Evolutionary conservation across 2,113 vertebrate species (phyloP), one percentile per base, ranked within the genome.

Genomic region (Theristicus caerulescens): DNA sequence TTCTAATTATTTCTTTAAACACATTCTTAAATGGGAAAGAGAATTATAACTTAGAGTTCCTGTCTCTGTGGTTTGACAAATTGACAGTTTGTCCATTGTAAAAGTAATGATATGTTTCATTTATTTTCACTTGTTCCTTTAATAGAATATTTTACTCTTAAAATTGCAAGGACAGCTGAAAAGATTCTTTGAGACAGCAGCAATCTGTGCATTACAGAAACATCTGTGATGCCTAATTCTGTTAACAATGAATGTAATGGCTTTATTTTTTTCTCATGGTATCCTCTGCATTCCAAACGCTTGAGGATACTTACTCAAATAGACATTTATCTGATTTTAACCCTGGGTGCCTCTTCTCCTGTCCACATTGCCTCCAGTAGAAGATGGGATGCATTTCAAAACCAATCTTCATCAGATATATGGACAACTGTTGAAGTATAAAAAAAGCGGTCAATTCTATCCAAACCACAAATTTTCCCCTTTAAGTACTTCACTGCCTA

Each of bases 101-200:
- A 97, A 98, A 97, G 92, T 98, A 98, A 98, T 98, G 51, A 97
- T 95, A 98, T 92, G 90, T 97, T 98, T 98, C 95, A 96, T 97
- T 98, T 98, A 97, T 98, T 98, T 97, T 98, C 96, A 96, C 96
- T 96, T 85, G 82, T 97, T 98, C 96, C 61, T 98, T 97, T 98
- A 97, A 98, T 97, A 95, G 97, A 97, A 97, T 98, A 98, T 97
- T 98, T 98, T 97, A 90, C 91, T 97, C 86, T 95, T 97, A 96
- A 98, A 98, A 97, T 95, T 96, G 91, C 88, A 96, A 96, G 92
- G 88, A 97, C 94, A 97, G 95, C 92, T 91, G 96, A 97, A 97
- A 97, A 97, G 82, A 69, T 89, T 88, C 88, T 96, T 97, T 88
- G 95, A 95, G 94, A 97, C 95, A 73, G 94, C 74, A 96, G 90